Conservation (phyloP, 2,888 invertebrate species). For the Sisyra terminalis region DNA sequence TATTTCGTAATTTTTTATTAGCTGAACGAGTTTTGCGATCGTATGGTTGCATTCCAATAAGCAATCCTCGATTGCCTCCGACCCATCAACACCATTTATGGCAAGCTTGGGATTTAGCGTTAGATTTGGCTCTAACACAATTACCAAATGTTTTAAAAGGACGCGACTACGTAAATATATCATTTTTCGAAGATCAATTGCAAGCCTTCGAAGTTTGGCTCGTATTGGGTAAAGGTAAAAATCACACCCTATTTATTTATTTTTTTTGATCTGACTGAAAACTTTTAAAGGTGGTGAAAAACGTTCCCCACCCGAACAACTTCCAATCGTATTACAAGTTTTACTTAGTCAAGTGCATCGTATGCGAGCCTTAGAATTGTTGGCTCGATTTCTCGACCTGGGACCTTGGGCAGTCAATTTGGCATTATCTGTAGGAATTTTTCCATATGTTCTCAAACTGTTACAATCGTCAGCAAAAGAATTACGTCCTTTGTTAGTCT, state of each 20-base stretch:
- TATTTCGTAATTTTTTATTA: slow-evolving; percentile 91
- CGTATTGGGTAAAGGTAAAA: slow-evolving; percentile 39
- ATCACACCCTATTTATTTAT: neutral
- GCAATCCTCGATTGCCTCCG: slow-evolving; percentile 77
- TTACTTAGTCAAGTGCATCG: slow-evolving; percentile 68
- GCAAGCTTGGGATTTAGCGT: slow-evolving; percentile 95
- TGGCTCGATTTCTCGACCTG: slow-evolving; percentile 86
- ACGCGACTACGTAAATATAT: slow-evolving; percentile 53
- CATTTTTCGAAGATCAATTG: slow-evolving; percentile 95
- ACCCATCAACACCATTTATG: slow-evolving; percentile 85
- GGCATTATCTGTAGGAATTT: slow-evolving; percentile 93
- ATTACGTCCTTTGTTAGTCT: slow-evolving; percentile 80
- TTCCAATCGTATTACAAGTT: slow-evolving; percentile 94
- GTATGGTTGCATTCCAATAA: slow-evolving; percentile 95
- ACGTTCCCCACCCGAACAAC: slow-evolving; percentile 82
- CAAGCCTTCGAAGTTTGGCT: slow-evolving; percentile 97
- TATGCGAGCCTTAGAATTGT: slow-evolving; percentile 80
- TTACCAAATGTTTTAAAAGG: slow-evolving; percentile 58
- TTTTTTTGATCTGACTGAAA: no score
- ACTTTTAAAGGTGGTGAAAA: slow-evolving; percentile 36
- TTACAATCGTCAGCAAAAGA: slow-evolving; percentile 90
- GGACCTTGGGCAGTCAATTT: slow-evolving; percentile 93
- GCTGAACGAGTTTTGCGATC: slow-evolving; percentile 92
- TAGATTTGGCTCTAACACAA: slow-evolving; percentile 87
- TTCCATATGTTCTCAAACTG: slow-evolving; percentile 94